Evolutionary conservation across 1,140 invertebrate species (phyloP), one percentile per base, ranked within the genome.

Genomic region (Hylaeus anthracinus): DNA sequence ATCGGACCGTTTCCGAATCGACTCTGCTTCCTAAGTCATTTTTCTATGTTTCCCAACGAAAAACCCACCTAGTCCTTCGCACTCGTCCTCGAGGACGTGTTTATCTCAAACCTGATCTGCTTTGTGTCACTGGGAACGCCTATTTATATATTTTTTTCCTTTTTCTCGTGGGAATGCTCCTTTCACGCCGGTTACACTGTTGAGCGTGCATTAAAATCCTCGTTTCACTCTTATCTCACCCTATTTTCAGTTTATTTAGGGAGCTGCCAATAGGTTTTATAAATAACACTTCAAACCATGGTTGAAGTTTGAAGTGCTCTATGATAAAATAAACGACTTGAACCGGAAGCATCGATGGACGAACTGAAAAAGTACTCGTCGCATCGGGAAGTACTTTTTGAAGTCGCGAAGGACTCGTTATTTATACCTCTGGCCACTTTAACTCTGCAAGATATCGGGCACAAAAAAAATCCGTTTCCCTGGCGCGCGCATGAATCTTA

Each of bases 401-500:
- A 37, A 60, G 15, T 15, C n/a, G 6, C n/a, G 58, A 26, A 37
- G 6, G 58, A n/a, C 6, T 37, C n/a, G 58, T 60, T 60, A 60
- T 60, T 60, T 60, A 60, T 60, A 60, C 5, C 58, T 2, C n/a
- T 12, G 43, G 61, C 48, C 61, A 14, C 37, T 74, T 43, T 65
- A 65, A 74, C 15, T 37, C 39, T 5, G 48, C 9, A 56, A 45
- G 48, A 12, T 14, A 41, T 5, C 10, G 15, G 15, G 63, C 41
- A 56, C 63, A 58, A 76, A 76, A 76, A 58, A 43, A 51, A 51
- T 51, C 51, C 51, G 51, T 10, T 64, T 75, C 10, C 14, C 53
- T n/a, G 55, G 61, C 72, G 72, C 65, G 56, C 26, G 56, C 48
- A 58, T 63, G 73, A 84, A 84, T 84, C 53, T 76, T 85, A 85